Evolutionary conservation across 1,140 invertebrate genomes (phyloP).

Genomic region (Atopsyche davidsoni): DNA sequence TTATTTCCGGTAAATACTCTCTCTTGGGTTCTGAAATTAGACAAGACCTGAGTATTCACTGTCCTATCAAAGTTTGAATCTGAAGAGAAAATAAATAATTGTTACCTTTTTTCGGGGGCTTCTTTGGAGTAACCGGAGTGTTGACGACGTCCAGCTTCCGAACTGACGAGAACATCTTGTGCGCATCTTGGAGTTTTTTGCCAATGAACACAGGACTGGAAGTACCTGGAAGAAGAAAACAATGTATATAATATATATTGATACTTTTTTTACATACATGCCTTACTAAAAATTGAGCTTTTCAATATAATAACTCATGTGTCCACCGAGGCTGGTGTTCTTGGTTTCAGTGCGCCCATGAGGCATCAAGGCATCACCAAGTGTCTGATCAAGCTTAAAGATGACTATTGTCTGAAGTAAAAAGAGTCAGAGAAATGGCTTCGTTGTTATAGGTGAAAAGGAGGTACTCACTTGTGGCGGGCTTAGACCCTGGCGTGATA

Average conservation of each 20-base stretch:
- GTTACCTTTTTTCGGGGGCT: constrained; percentile 5
- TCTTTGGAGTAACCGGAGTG: neutral
- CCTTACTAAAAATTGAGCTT: neutral
- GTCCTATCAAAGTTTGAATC: too few species aligned
- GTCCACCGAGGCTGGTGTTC: neutral
- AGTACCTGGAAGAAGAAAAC: constrained; percentile 5
- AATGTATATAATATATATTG: neutral
- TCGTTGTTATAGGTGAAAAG: neutral
- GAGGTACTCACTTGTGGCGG: constrained; percentile 34
- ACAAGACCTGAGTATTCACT: too few species aligned
- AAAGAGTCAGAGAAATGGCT: neutral
- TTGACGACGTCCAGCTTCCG: constrained; percentile 1
- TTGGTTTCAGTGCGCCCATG: neutral
- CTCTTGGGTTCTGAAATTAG: too few species aligned
- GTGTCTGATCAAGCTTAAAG: neutral
- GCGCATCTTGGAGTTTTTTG: constrained; percentile 12
- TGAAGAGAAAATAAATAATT: too few species aligned
- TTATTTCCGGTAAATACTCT: neutral
- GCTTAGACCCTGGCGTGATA: constrained; percentile 30
- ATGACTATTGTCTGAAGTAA: neutral
- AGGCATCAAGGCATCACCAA: neutral
- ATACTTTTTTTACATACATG: neutral
- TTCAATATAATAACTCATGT: neutral
- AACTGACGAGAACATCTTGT: constrained; percentile 15
- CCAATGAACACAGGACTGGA: constrained; percentile 10